Base-by-base conservation (phyloP, 2,113 vertebrate genomes). In the Channa maculata region DNA sequence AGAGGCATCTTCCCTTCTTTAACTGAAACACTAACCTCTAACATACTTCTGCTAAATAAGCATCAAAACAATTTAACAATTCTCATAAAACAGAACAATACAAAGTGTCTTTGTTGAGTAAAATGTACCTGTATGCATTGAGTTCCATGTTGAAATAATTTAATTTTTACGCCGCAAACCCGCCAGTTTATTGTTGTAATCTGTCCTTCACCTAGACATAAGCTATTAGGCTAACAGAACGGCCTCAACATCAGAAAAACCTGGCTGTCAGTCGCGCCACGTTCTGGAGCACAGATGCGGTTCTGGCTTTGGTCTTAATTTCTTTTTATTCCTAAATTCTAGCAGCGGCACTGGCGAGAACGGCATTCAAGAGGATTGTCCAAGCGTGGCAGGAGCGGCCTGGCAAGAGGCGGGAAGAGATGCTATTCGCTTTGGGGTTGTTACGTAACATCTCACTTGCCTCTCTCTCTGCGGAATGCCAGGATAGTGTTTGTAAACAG, bases 401-500 rank as follows among this genome's bases (percentile, higher is more conserved):
- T 14, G 60, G 57, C 50, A 48, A 57, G 75, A 68, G 2, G 77
- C 15, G 39, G 58, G 14, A 82, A 51, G 84, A 74, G 91, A 92
- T 68, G 85, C 72, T 50, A 89, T 89, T 80, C 5, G 53, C 87
- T 89, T 75, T 81, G 71, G 78, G 72, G 61, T 49, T 48, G 82
- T 94, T 94, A 91, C 89, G 91, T 92, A 94, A 94, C 80, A 83
- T 82, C 85, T 80, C 77, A 49, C 86, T 86, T 65, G 74, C 76
- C 76, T 82, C 72, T 65, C 81, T 82, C 81, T 8, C 49, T 62
- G 54, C 61, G 69, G 93, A 94, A 93, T 94, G 92, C 89, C 93
- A 92, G 90, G 92, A 92, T 92, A 77, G 89, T 94, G 94, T 96
- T 94, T 95, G 93, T 95, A 96, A 96, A 96, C 95, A 95, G 65